Base-by-base conservation (phyloP, 2,888 invertebrate species). In the Sminthurinus aureus region DNA sequence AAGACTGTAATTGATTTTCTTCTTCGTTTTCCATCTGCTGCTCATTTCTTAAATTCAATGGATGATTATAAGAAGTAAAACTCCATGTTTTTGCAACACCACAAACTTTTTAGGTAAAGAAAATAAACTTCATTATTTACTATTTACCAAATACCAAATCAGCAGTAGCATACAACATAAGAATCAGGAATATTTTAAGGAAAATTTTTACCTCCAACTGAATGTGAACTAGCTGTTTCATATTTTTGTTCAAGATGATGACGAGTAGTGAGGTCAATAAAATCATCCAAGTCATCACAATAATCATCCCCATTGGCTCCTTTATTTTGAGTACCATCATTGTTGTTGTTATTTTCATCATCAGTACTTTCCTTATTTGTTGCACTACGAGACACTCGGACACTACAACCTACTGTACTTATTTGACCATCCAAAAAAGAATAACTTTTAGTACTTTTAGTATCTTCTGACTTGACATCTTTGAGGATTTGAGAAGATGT, bases 11-110 rank as follows among this genome's bases (percentile, higher is more conserved):
- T 38, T 38, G 38, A 38, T 38, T 6, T 38, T 38, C 38, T 38
- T 38, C 38, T 38, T 4, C 6, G 6, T 38, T 38, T 38, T 4
- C 6, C 1, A 4, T 38, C 3, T 58, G n/a, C 20, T 58, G 20
- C 24, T 20, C 8, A 38, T 38, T 38, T 38, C 38, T 1, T 38
- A 38, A 6, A 38, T 38, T 38, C 38, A 38, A 6, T 0, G 80
- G 80, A 20, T 52, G 52, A 24, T 52, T 22, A 58, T 71, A 80
- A 2, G 71, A 9, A 11, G 80, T 80, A 24, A 80, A 22, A 51
- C 80, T 80, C 71, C 69, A 71, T 52, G 80, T 71, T 80, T 80
- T 80, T n/a, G 80, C 51, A 24, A 80, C 52, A 11, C 80, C 80
- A 12, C 51, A 73, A 22, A 71, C 69, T 12, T 38, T 38, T 38